phyloP scores from a whole-genome alignment of 1,140 invertebrate species.

The Augochlora pura region DNA sequence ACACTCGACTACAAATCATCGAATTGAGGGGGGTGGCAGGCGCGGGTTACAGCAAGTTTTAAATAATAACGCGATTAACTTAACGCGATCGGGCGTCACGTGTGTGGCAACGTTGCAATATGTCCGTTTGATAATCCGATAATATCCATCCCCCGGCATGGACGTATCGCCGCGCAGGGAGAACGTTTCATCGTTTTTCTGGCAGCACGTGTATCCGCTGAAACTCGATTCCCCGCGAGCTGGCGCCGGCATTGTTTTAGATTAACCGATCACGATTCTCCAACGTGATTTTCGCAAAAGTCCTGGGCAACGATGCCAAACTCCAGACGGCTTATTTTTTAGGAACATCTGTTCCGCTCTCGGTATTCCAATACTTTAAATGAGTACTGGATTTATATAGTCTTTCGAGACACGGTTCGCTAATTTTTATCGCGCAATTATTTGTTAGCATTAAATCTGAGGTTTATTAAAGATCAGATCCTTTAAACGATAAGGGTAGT shows the following conservation, averaged over 20 bases:
- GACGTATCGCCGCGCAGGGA: constrained; percentile 31
- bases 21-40: background rate
- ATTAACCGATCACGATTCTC: constrained; percentile 52
- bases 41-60: constrained; percentile 15
- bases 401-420: too few relatives aligned
- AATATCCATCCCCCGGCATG: constrained; percentile 48
- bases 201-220: constrained; percentile 45
- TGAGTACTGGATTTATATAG: too few relatives aligned
- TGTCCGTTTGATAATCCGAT: constrained; percentile 56
- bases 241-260: constrained; percentile 45
- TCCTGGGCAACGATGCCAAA: background rate
- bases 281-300: constrained; percentile 39
- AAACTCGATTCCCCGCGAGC: constrained; percentile 43
- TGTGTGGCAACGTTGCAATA: constrained; percentile 32
- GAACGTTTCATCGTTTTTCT: constrained; percentile 53
- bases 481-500: too few relatives aligned
- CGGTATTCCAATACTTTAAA: too few relatives aligned
- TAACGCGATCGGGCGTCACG: constrained; percentile 46
- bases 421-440: too few relatives aligned
- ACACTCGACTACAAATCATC: background rate
- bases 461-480: too few relatives aligned
- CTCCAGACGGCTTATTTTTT: too few relatives aligned
- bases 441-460: too few relatives aligned
- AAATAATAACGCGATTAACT: constrained; percentile 58
- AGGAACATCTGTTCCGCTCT: too few relatives aligned